phyloP scores from a whole-genome alignment of 2,113 vertebrate species.

The Egretta garzetta region DNA sequence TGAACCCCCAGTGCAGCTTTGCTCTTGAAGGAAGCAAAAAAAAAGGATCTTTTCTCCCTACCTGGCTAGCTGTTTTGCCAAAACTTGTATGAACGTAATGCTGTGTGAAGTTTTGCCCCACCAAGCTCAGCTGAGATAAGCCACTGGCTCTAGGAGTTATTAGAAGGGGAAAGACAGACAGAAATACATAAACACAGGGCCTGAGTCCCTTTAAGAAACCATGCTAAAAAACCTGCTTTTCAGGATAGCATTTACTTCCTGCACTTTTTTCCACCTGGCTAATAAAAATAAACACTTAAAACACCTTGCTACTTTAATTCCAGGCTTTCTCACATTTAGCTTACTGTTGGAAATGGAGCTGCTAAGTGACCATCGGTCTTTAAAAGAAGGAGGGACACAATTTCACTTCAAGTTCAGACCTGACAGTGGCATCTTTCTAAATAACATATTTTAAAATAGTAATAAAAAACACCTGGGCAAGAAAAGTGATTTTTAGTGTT shows the following conservation, averaged over 20 bases:
- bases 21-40: not conserved
- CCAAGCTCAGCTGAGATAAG: not conserved
- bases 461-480: not conserved
- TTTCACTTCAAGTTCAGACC: not conserved
- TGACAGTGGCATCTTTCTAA: not conserved
- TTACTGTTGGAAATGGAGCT: not conserved
- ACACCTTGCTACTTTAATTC: not conserved
- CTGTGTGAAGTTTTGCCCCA: not conserved
- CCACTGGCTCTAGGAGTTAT: not conserved
- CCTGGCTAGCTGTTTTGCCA: not conserved
- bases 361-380: not conserved
- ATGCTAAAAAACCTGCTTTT: not conserved
- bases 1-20: not conserved
- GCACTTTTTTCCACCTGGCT: not conserved
- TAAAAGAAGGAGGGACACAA: not conserved
- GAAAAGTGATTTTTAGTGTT: not conserved
- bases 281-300: not conserved
- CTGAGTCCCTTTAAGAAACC: not conserved
- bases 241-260: not conserved
- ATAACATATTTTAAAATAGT: not conserved
- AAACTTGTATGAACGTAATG: not conserved
- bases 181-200: not conserved
- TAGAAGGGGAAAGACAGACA: not conserved
- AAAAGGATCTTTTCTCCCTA: not conserved
- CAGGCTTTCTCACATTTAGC: not conserved